phyloP scores from a whole-genome alignment of 1,140 invertebrate species.

The Ostrea denselamellosa region DNA sequence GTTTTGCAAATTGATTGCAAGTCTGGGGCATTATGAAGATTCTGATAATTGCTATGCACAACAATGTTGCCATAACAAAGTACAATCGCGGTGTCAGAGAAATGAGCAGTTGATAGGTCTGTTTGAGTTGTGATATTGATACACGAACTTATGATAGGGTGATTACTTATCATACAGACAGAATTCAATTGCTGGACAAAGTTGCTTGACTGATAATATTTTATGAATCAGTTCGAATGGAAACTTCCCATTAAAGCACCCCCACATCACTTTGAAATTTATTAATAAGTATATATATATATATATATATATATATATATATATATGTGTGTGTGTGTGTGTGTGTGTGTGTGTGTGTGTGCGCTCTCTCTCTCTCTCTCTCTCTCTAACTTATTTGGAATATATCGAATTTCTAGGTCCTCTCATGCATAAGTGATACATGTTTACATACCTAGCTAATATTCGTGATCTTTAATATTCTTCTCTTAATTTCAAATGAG shows the following conservation, averaged over 20 bases:
- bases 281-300: no score
- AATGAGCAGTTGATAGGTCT: not conserved
- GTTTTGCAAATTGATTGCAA: not conserved
- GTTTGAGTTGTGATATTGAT: not conserved
- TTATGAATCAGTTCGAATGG: not conserved
- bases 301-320: no score
- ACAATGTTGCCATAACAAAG: slow-evolving; percentile 1
- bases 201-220: not conserved
- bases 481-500: no score
- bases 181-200: not conserved
- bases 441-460: no score
- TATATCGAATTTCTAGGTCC: no score
- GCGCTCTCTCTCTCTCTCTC: not conserved
- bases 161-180: not conserved
- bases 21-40: not conserved
- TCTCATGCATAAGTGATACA: no score
- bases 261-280: no score
- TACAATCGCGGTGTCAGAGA: not conserved
- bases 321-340: no score
- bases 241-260: not conserved
- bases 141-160: not conserved
- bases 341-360: no score
- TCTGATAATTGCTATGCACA: slow-evolving; percentile 9
- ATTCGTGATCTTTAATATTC: no score
- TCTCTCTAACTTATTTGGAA: not conserved